Evolutionary conservation across 2,113 vertebrate genomes (phyloP).

Genomic region (Heterochromis multidens): DNA sequence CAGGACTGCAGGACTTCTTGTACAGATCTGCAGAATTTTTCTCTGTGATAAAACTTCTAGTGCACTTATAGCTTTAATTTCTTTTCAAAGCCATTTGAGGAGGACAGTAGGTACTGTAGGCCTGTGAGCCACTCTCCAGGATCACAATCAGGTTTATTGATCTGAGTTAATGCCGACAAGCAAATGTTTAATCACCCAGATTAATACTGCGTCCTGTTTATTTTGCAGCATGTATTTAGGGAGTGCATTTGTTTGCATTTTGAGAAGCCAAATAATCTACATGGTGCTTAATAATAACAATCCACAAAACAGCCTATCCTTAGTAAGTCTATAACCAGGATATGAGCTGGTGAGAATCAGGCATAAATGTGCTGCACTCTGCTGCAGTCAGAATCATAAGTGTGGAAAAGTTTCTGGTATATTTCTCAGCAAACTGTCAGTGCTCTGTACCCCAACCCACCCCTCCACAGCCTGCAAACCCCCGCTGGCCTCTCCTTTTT

Average conservation of each 20-base stretch:
- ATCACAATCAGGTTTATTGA: not conserved
- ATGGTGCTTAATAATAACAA: not conserved
- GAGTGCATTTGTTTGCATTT: not conserved
- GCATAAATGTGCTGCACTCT: not conserved
- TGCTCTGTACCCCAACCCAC: not conserved
- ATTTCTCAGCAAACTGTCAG: constrained; percentile 54
- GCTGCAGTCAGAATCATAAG: not conserved
- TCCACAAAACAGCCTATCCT: not conserved
- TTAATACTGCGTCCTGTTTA: not conserved
- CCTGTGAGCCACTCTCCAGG: not conserved
- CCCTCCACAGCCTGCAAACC: not conserved
- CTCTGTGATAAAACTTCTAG: accelerated
- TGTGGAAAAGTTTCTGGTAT: constrained; percentile 44
- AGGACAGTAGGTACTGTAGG: not conserved
- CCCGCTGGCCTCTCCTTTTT: not conserved
- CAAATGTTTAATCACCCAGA: not conserved
- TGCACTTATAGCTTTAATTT: not conserved
- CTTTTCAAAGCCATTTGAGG: not conserved
- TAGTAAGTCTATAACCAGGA: not conserved
- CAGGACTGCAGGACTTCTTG: not conserved
- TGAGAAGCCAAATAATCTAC: not conserved
- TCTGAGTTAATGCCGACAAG: not conserved
- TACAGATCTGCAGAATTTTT: not conserved
- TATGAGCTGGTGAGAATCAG: not conserved
- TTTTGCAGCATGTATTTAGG: not conserved